These are phyloP conservation scores for Pedetes capensis DNA, from an alignment of 2,113 vertebrate genomes.

Conservation along the genomic window DNA sequence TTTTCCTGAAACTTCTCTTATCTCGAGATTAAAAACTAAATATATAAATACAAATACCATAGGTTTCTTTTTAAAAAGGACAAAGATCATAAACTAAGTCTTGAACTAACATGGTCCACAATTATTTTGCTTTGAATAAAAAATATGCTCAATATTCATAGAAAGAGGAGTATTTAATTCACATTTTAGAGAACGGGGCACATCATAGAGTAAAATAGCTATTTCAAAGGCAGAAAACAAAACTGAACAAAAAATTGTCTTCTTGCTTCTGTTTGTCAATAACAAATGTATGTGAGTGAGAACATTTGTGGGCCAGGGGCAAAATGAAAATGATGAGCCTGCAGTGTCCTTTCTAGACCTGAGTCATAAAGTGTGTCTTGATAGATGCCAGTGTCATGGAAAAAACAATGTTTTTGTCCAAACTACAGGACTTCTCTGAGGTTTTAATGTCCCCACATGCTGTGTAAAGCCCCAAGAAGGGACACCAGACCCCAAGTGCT, in stretches of 20 bases:
- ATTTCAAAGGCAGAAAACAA: not conserved
- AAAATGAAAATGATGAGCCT: not conserved
- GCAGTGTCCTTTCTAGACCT: not conserved
- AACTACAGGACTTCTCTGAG: not conserved
- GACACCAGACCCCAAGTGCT: not conserved
- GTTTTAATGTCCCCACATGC: not conserved
- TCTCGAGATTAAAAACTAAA: conserved; percentile 52
- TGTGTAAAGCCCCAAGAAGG: not conserved
- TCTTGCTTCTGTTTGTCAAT: not conserved
- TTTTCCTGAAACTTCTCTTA: conserved; percentile 43
- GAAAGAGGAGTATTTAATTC: not conserved
- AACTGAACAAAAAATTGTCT: not conserved
- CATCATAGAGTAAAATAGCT: not conserved
- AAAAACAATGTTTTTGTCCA: not conserved
- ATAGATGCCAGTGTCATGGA: not conserved
- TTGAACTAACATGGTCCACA: conserved; percentile 7
- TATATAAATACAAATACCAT: not conserved
- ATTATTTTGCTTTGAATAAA: conserved; percentile 44
- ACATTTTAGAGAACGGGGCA: not conserved
- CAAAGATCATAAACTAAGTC: not conserved
- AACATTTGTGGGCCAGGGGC: not conserved
- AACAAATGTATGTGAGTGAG: not conserved
- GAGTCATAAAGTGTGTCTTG: not conserved
- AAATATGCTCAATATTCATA: not conserved
- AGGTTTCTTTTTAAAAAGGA: not conserved